Base-by-base conservation (phyloP, 2,113 vertebrate genomes). In the Clarias gariepinus region DNA sequence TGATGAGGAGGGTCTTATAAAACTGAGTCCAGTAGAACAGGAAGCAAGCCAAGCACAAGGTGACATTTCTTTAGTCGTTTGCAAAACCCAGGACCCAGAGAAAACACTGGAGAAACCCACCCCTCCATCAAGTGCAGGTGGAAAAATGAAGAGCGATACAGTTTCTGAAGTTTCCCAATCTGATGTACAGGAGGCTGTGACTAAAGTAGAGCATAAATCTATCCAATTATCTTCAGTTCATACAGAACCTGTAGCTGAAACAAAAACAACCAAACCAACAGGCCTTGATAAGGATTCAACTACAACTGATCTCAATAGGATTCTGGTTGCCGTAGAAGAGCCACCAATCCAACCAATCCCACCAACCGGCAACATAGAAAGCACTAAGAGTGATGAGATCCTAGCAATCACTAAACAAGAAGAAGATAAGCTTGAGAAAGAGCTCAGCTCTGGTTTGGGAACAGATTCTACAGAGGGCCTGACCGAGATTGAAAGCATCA, bases 351-450 rank as follows among this genome's bases (percentile, higher is more conserved):
- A 52, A 55, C 30, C 76, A 58, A n/a, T n/a, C 81, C 61, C 68
- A 81, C 63, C 61, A 87, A 83, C 18, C 41, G 55, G 23, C 3
- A 2, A n/a, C 13, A 19, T 81, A 58, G 61, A 79, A 66, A 76
- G 25, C 74, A 71, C 33, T 18, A 69, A 64, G 7, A 52, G 47
- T 58, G 23, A 36, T 57, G 23, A 82, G 21, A n/a, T 63, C 78
- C 74, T 83, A 60, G 73, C 53, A 57, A 71, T 69, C 0, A n/a
- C 47, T 36, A 63, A 86, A 64, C 53, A 11, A 63, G 79, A 86
- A 9, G 85, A 79, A 52, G 41, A 79, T 1, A 85, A 79, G 68
- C 33, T 33, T 60, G 84, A 89, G 84, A 69, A 81, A 55, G 57
- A 6, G 7, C 33, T 69, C 64, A 21, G 36, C 2, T 19, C 61